These are phyloP conservation scores for Ibidorhyncha struthersii DNA, from an alignment of 2,113 vertebrate genomes.

Conservation along the genomic window DNA sequence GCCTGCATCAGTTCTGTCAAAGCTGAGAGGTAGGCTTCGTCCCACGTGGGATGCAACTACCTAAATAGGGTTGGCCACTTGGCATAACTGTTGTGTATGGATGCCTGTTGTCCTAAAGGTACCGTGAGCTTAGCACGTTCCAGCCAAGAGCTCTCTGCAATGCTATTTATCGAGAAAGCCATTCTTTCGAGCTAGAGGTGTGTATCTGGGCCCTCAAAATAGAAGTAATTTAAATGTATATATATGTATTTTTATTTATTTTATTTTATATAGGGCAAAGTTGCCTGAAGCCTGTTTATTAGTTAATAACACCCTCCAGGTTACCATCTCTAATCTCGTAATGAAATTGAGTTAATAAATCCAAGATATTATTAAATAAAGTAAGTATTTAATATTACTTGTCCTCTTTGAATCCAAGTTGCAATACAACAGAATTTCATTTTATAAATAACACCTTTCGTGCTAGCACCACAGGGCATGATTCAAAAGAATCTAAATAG, in stretches of 20 bases:
- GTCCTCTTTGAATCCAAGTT: slow-evolving; percentile 81
- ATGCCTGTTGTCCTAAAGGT: neutral
- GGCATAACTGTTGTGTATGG: neutral
- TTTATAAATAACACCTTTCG: slow-evolving; percentile 87
- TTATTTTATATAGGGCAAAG: slow-evolving; percentile 44
- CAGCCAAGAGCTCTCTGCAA: neutral
- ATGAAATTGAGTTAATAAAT: slow-evolving; percentile 84
- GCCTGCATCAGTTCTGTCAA: neutral
- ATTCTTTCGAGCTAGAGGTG: slow-evolving; percentile 5
- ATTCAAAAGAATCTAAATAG: slow-evolving; percentile 87
- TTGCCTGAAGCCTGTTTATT: slow-evolving; percentile 74
- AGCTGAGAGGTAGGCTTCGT: neutral
- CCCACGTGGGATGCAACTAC: neutral
- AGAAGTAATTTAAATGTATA: slow-evolving; percentile 60
- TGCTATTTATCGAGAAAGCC: neutral
- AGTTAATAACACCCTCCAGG: slow-evolving; percentile 71
- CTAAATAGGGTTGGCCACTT: neutral
- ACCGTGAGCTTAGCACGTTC: neutral
- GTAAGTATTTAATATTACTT: slow-evolving; percentile 85
- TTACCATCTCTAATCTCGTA: slow-evolving; percentile 74
- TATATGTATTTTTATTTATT: slow-evolving; percentile 36
- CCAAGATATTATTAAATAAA: slow-evolving; percentile 84
- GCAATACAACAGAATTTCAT: slow-evolving; percentile 86
- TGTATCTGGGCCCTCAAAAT: neutral
- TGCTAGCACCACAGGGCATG: slow-evolving; percentile 82